Evolutionary conservation across 2,797 vertebrate species (phyloP), one percentile per base, ranked within the genome.

Genomic region (Champsocephalus gunnari): DNA sequence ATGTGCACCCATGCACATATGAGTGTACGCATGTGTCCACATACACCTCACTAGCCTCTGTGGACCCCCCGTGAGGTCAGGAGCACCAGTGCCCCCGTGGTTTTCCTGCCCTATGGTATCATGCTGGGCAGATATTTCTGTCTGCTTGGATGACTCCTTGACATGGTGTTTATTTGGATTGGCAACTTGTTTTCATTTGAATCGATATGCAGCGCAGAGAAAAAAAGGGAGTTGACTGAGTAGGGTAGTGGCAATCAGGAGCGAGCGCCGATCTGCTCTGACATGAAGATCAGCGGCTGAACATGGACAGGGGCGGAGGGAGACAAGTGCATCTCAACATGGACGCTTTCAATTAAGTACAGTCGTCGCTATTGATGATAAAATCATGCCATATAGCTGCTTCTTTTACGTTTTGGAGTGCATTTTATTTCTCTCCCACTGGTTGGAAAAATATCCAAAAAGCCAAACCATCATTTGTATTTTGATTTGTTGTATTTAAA

Each of bases 81-180:
- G 85, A 92, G 88, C 82, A 86, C 88, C 87, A 75, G 90, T 88
- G 74, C 88, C 92, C 92, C 91, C 54, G 85, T 77, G 83, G 92
- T 80, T 89, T 73, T 60, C 8, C 87, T 87, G 79, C 81, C 84
- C 91, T 80, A 75, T 75, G 83, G 90, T 92, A 87, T 95, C 95
- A 94, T 92, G 94, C 94, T 95, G 94, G 87, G 94, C 91, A 87
- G 92, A 95, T 95, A 95, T 95, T 94, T 91, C 88, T 83, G 90
- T 94, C 89, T 92, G 93, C 94, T 92, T 87, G 92, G 93, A 90
- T 94, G 94, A 88, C 88, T 95, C 90, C 90, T 93, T 94, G 95
- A 95, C 94, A 94, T 92, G 93, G 93, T 95, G 94, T 95, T 95
- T 95, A 95, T 95, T 95, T 94, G 94, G 94, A 95, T 93, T 94